A percentile compares a stretch with the other conserved stretches of the same genome.
Evolutionary conservation across 2,113 vertebrate genomes (phyloP).

Genomic region (Malurus elegans): DNA sequence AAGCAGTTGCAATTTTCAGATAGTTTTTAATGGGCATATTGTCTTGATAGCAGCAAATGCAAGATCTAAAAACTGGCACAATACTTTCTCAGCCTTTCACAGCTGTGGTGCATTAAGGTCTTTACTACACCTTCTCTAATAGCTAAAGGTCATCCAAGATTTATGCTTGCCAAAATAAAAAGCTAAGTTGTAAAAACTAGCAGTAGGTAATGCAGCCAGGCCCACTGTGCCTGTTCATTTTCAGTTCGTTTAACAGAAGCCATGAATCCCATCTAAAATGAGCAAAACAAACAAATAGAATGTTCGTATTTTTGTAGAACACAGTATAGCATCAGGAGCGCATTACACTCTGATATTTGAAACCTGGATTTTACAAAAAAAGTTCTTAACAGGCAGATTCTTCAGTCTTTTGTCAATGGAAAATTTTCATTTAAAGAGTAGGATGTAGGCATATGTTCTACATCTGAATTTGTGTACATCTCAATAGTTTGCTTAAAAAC

Average conservation of each 20-base stretch:
- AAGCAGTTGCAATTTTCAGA: neutral
- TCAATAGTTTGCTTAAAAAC: neutral
- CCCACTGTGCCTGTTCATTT: neutral
- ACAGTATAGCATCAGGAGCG: neutral
- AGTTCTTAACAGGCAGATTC: neutral
- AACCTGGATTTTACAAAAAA: neutral
- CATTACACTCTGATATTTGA: neutral
- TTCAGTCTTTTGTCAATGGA: neutral
- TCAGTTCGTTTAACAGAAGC: neutral
- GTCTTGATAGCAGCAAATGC: neutral
- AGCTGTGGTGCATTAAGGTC: neutral
- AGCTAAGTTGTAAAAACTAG: neutral
- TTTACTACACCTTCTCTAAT: neutral
- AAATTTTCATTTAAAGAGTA: neutral
- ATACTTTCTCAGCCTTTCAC: neutral
- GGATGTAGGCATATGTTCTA: neutral
- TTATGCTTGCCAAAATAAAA: neutral
- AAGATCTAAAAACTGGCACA: neutral
- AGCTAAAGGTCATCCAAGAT: neutral
- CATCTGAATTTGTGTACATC: neutral
- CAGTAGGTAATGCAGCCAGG: neutral
- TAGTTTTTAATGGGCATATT: neutral
- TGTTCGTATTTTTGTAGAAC: neutral
- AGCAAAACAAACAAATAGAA: neutral
- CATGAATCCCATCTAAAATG: neutral